Evolutionary conservation across 2,113 vertebrate genomes (phyloP).

Genomic region (Rhadina sibilatrix): DNA sequence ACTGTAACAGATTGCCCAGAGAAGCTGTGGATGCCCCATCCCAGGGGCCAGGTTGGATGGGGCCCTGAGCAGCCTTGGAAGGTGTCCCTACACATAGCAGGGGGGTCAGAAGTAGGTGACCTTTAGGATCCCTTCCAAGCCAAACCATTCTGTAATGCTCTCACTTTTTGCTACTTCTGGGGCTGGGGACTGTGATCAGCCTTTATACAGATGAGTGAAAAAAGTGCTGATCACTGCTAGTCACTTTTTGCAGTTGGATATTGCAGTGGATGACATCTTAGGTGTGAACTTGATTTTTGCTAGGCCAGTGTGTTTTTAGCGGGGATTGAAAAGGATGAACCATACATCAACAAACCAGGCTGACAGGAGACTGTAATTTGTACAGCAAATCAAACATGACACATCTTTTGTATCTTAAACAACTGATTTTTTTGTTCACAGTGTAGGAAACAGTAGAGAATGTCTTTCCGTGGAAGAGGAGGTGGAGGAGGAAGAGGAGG

Average conservation of each 20-base stretch:
- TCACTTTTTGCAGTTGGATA: fast-evolving
- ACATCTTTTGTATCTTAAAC: not conserved
- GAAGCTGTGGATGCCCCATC: not conserved
- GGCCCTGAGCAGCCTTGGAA: not conserved
- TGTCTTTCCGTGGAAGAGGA: conserved; percentile 89
- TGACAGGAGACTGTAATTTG: not conserved
- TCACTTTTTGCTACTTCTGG: not conserved
- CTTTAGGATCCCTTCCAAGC: not conserved
- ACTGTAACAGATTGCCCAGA: not conserved
- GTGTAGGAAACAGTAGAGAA: conserved; percentile 25
- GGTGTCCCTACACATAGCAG: not conserved
- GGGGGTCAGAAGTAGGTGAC: not conserved
- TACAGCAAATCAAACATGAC: not conserved
- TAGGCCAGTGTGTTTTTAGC: fast-evolving
- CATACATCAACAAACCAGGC: too few species aligned
- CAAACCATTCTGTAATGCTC: not conserved
- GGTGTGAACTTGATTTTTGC: not conserved
- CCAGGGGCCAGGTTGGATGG: too few species aligned
- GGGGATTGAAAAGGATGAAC: fast-evolving
- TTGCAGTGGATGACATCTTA: fast-evolving
- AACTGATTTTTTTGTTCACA: not conserved
- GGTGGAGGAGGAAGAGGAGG: conserved; percentile 77
- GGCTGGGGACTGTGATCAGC: not conserved
- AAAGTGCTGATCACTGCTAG: fast-evolving
- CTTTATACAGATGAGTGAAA: fast-evolving